Conservation (phyloP, 2,888 invertebrate species). For the Syritta pipiens region DNA sequence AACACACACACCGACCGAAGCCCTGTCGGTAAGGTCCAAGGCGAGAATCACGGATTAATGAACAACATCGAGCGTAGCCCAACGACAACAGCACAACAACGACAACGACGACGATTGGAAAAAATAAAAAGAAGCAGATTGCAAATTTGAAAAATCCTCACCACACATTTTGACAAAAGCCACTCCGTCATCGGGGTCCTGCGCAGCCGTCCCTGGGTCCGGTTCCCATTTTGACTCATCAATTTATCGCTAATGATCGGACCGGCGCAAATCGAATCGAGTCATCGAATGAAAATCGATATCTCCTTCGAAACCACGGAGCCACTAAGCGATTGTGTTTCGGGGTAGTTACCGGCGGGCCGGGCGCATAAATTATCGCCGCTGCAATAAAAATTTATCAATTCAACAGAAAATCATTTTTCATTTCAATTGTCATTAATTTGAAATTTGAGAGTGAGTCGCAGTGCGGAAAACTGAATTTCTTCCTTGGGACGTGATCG, state of each 20-base stretch:
- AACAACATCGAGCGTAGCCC: neutral
- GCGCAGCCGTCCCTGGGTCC: neutral
- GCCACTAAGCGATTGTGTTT: constrained; percentile 22
- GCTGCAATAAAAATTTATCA: constrained; percentile 61
- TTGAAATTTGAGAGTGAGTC: constrained; percentile 65
- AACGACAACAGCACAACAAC: neutral
- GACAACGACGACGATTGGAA: neutral
- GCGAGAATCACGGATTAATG: constrained; percentile 27
- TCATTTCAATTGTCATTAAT: constrained; percentile 66
- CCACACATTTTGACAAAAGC: constrained; percentile 10
- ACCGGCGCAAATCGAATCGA: constrained; percentile 40
- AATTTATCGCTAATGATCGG: constrained; percentile 56
- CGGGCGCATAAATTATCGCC: constrained; percentile 52
- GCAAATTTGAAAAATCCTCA: neutral
- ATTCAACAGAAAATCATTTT: constrained; percentile 61
- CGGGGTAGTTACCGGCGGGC: constrained; percentile 5
- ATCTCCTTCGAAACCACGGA: constrained; percentile 26
- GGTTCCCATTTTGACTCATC: constrained; percentile 39
- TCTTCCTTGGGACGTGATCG: too few species aligned
- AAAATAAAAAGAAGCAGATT: neutral
- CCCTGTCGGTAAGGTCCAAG: constrained; percentile 23
- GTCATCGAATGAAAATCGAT: constrained; percentile 51
- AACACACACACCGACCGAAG: constrained; percentile 10
- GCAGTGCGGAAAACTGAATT: too few species aligned
- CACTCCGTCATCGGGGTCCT: neutral